Evolutionary conservation across 2,797 vertebrate genomes (phyloP).

Genomic region (Cuniculus paca): DNA sequence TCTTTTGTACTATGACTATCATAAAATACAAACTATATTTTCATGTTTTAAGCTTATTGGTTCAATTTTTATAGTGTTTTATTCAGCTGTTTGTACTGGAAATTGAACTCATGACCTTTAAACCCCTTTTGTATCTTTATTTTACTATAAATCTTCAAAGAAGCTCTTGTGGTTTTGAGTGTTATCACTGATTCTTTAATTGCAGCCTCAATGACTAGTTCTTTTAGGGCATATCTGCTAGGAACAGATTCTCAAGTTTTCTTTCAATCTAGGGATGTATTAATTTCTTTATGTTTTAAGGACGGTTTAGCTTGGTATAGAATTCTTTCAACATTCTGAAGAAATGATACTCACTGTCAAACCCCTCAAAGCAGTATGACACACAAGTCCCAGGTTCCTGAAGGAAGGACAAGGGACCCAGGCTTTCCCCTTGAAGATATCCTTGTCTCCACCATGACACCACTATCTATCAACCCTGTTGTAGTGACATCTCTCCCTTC

Average conservation of each 20-base stretch:
- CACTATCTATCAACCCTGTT: background rate
- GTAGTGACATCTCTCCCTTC: background rate
- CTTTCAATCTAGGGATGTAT: background rate
- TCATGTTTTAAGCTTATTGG: background rate
- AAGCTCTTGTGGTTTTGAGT: background rate
- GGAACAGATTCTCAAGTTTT: background rate
- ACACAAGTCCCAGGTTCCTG: background rate
- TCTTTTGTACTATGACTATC: background rate
- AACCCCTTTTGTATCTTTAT: too few relatives aligned
- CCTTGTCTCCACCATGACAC: background rate
- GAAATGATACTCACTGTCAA: background rate
- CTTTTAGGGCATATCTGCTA: background rate
- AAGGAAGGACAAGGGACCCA: background rate
- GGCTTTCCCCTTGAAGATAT: background rate
- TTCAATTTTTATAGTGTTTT: background rate
- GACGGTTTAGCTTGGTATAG: background rate
- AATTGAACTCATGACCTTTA: too few relatives aligned
- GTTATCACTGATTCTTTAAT: background rate
- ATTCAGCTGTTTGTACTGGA: too few relatives aligned
- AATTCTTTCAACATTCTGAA: constrained; percentile 18
- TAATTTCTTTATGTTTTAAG: constrained; percentile 24
- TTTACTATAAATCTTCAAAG: too few relatives aligned
- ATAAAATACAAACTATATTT: background rate
- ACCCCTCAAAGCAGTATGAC: background rate
- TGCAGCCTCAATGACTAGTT: background rate